Evolutionary conservation across 2,888 invertebrate genomes (phyloP).

Genomic region (Heteropelma amictum): DNA sequence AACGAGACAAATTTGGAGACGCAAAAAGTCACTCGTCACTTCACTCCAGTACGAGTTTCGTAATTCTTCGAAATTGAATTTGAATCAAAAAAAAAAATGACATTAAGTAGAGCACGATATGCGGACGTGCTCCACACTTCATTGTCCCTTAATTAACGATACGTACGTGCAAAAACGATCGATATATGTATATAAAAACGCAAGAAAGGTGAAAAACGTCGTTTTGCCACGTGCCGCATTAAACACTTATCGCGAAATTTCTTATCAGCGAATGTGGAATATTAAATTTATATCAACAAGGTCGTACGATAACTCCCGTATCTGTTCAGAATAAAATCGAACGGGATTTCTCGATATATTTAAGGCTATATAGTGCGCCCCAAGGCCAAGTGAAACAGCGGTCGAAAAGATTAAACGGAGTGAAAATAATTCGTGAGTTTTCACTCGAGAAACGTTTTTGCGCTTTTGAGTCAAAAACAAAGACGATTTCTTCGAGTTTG

Average conservation of each 20-base stretch:
- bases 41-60: too few species aligned
- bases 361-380: background rate
- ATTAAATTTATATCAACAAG: slow-evolving; percentile 29
- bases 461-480: background rate
- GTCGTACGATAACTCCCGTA: slow-evolving; percentile 20
- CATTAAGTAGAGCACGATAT: too few species aligned
- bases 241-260: slow-evolving; percentile 33
- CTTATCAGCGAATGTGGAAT: slow-evolving; percentile 17
- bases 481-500: background rate
- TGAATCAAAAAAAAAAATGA: too few species aligned
- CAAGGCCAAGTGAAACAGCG: slow-evolving; percentile 6
- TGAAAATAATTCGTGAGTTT: slow-evolving; percentile 3
- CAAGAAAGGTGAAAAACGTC: too few species aligned
- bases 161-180: background rate
- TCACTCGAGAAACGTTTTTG: background rate
- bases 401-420: background rate
- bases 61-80: too few species aligned
- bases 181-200: too few species aligned
- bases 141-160: background rate
- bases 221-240: slow-evolving; percentile 19
- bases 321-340: slow-evolving; percentile 1
- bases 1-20: too few species aligned
- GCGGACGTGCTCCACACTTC: too few species aligned
- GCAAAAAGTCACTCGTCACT: too few species aligned
- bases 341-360: background rate